Conservation (phyloP, 1,140 invertebrate species). For the Lepidurus arcticus region DNA sequence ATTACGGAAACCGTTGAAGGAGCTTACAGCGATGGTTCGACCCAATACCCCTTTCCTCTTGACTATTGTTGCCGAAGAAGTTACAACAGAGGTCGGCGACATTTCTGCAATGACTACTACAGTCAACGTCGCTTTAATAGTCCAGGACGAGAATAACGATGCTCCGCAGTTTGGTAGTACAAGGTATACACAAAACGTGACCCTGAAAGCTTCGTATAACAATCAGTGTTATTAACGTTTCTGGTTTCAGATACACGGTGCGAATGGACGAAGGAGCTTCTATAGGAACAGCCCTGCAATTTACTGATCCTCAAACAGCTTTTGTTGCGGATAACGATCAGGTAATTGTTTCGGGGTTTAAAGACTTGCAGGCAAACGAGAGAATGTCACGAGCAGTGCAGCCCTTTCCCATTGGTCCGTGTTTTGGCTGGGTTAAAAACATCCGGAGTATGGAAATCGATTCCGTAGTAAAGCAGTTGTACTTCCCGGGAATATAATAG, state of each 20-base stretch:
- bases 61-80: conserved; percentile 76
- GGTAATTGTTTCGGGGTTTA: conserved; percentile 43
- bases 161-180: conserved; percentile 39
- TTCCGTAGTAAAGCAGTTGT: conserved; percentile 6
- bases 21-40: conserved; percentile 67
- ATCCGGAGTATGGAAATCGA: conserved; percentile 21
- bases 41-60: conserved; percentile 70
- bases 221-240: background rate
- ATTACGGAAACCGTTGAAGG: conserved; percentile 62
- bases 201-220: background rate
- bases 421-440: background rate
- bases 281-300: conserved; percentile 62
- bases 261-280: conserved; percentile 74
- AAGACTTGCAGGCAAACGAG: conserved; percentile 10
- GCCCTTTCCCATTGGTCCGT: background rate
- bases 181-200: conserved; percentile 33
- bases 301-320: conserved; percentile 64
- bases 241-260: conserved; percentile 57
- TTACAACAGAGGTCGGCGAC: conserved; percentile 50
- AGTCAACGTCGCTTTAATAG: conserved; percentile 40
- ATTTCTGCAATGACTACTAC: conserved; percentile 39
- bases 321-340: conserved; percentile 65
- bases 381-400: conserved; percentile 23
- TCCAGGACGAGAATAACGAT: conserved; percentile 40
- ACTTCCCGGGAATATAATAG: conserved; percentile 11